These are phyloP conservation scores for Anarhynchus alexandrinus DNA, from an alignment of 2,113 vertebrate genomes.

Conservation along the genomic window DNA sequence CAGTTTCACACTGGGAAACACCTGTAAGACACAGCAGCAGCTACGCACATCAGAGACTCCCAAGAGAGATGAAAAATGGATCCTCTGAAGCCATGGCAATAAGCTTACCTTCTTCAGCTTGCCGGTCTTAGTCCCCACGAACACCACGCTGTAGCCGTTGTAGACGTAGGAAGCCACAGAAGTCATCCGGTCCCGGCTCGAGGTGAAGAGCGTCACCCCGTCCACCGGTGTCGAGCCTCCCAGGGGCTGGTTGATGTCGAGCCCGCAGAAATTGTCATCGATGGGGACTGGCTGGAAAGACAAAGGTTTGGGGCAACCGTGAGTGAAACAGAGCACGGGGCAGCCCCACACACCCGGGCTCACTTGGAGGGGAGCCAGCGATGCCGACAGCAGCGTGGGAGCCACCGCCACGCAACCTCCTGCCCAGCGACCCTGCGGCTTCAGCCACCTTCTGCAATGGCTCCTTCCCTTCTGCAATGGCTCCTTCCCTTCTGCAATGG, in stretches of 20 bases:
- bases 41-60: rapidly evolving
- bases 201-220: slow-evolving; percentile 88
- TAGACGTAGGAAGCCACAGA: slow-evolving; percentile 95
- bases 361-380: neutral
- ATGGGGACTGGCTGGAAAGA: slow-evolving; percentile 92
- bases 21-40: neutral
- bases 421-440: neutral
- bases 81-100: rapidly evolving
- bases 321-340: neutral
- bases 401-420: rapidly evolving
- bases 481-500: neutral
- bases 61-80: rapidly evolving
- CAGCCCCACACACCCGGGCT: neutral
- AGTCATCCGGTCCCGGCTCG: slow-evolving; percentile 92
- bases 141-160: slow-evolving; percentile 94
- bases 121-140: slow-evolving; percentile 95
- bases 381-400: neutral
- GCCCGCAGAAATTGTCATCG: slow-evolving; percentile 95
- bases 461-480: neutral
- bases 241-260: slow-evolving; percentile 98
- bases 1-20: neutral
- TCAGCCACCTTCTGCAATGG: neutral
- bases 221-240: slow-evolving; percentile 92
- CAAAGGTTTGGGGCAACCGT: neutral
- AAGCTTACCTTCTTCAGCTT: slow-evolving; percentile 91